phyloP scores from a whole-genome alignment of 2,797 vertebrate species.

The Mus spretus region DNA sequence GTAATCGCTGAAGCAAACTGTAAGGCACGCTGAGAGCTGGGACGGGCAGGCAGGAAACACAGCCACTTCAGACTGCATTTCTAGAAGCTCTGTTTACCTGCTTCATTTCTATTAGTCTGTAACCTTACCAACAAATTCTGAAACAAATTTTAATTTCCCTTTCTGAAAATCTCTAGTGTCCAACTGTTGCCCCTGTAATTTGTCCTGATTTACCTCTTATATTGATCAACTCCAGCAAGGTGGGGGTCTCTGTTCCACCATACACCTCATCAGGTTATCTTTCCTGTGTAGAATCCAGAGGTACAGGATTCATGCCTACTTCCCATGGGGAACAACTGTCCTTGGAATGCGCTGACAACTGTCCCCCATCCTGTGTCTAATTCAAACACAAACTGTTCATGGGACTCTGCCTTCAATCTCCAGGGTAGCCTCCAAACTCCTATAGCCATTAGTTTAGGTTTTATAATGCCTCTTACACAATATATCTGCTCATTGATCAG shows the following conservation, averaged over 20 bases:
- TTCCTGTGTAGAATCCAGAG: background rate
- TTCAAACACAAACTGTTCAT: background rate
- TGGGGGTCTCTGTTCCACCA: background rate
- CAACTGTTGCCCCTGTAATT: background rate
- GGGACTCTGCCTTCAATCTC: background rate
- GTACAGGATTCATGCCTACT: background rate
- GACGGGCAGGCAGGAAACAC: rapidly evolving
- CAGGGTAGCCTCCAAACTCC: background rate
- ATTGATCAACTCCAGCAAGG: background rate
- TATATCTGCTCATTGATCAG: background rate
- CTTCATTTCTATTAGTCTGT: background rate
- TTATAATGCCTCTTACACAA: background rate
- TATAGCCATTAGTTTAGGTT: background rate
- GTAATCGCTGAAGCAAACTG: background rate
- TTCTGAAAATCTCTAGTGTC: background rate
- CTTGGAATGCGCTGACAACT: background rate
- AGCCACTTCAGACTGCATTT: background rate
- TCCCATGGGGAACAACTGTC: background rate
- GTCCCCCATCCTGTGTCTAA: too few relatives aligned
- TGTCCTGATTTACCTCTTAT: background rate
- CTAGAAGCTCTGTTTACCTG: background rate
- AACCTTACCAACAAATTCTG: background rate
- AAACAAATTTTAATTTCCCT: background rate
- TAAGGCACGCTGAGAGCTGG: background rate
- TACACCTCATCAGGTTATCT: too few relatives aligned